Percentiles rank a stretch among this genome's conserved stretches.
phyloP scores from a whole-genome alignment of 2,888 invertebrate species.

The Drosophila barbarae region DNA sequence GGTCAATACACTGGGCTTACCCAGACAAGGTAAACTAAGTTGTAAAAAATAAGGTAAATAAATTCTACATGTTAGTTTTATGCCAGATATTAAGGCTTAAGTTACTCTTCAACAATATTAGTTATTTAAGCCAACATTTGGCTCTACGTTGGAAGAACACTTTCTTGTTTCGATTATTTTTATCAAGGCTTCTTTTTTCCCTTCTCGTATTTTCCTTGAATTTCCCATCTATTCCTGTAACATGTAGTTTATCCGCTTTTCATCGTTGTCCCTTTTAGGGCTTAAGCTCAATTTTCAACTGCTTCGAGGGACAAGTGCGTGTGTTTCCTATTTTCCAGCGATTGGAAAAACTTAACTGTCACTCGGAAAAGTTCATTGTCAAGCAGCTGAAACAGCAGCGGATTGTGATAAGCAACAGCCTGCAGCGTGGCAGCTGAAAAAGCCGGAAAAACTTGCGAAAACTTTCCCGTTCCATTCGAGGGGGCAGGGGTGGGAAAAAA shows the following conservation, averaged over 20 bases:
- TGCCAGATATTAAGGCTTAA: not conserved
- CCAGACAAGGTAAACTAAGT: constrained; percentile 1
- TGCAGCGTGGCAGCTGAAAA: constrained; percentile 20
- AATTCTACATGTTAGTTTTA: constrained; percentile 4
- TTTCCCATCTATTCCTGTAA: constrained; percentile 41
- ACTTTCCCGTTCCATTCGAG: constrained; percentile 42
- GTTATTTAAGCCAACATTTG: constrained; percentile 4
- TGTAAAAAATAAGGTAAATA: not conserved
- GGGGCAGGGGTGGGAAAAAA: constrained; percentile 7
- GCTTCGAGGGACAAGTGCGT: constrained; percentile 28
- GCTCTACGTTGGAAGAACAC: not conserved
- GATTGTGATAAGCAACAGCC: constrained; percentile 53
- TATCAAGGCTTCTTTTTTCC: constrained; percentile 1
- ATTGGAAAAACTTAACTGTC: constrained; percentile 36
- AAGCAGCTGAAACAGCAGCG: constrained; percentile 18
- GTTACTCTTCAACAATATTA: not conserved
- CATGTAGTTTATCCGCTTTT: constrained; percentile 46
- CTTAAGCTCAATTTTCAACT: constrained; percentile 38
- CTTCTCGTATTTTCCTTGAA: not conserved
- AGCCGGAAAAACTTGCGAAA: constrained; percentile 49
- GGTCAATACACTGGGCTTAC: constrained; percentile 11
- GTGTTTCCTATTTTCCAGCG: constrained; percentile 6
- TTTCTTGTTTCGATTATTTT: not conserved
- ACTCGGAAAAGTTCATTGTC: constrained; percentile 33
- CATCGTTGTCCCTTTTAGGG: constrained; percentile 50